Percentiles rank a stretch among this genome's conserved stretches.
phyloP scores from a whole-genome alignment of 2,888 invertebrate species.

The Sclerodermus sp. region DNA sequence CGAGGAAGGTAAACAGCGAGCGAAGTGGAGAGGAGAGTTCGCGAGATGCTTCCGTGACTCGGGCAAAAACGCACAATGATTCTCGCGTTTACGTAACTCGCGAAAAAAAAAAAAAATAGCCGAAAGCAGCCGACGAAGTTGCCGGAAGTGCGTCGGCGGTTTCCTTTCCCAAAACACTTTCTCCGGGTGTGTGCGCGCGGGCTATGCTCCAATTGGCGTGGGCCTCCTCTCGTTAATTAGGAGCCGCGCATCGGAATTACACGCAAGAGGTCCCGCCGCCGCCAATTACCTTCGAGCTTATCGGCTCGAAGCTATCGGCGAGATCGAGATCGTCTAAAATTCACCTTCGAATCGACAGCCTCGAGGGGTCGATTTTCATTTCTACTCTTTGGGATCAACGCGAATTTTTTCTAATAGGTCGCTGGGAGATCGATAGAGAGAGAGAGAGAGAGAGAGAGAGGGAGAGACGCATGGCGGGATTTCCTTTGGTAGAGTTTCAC shows the following conservation, averaged over 20 bases:
- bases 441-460: too few species aligned
- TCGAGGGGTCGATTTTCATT: too few species aligned
- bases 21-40: not conserved
- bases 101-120: not conserved
- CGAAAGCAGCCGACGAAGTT: not conserved
- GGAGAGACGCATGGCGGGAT: too few species aligned
- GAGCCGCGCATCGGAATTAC: constrained; percentile 15
- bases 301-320: too few species aligned
- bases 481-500: too few species aligned
- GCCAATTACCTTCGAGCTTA: too few species aligned
- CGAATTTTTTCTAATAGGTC: too few species aligned
- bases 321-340: too few species aligned
- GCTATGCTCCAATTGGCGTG: constrained; percentile 29
- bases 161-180: constrained; percentile 30
- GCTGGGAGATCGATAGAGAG: too few species aligned
- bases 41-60: not conserved
- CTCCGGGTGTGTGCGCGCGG: constrained; percentile 18
- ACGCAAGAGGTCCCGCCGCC: too few species aligned
- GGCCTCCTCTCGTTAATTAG: constrained; percentile 27
- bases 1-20: not conserved
- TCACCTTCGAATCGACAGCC: too few species aligned
- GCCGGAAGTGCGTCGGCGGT: constrained; percentile 23
- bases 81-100: not conserved
- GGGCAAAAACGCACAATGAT: not conserved
- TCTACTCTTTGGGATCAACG: too few species aligned